Conservation (phyloP, 1,140 invertebrate genomes). For the Pachyrhynchus sulphureomaculatus region DNA sequence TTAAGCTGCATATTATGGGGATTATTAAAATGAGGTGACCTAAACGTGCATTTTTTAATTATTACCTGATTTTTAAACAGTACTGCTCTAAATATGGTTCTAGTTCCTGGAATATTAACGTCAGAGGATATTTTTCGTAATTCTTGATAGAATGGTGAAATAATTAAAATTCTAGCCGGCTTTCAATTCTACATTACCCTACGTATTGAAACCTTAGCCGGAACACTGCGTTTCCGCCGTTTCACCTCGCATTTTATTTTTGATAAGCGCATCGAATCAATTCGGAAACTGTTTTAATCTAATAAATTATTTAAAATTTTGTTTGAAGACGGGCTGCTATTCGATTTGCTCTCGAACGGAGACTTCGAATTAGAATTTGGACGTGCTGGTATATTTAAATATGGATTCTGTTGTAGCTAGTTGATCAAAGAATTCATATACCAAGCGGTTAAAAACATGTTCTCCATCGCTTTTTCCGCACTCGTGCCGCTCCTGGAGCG, state of each 20-base stretch:
- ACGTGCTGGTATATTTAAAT: conserved; percentile 30
- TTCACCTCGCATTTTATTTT: conserved; percentile 44
- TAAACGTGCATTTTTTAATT: too few relatives aligned
- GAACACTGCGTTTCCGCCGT: conserved; percentile 6
- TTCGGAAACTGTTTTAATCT: conserved; percentile 46
- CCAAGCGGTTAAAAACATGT: conserved; percentile 60
- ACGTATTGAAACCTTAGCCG: conserved; percentile 1
- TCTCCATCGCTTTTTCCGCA: too few relatives aligned
- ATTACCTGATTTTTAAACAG: too few relatives aligned
- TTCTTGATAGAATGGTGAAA: too few relatives aligned
- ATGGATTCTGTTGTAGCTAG: conserved; percentile 34
- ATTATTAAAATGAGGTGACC: too few relatives aligned
- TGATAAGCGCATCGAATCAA: conserved; percentile 48
- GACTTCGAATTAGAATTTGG: conserved; percentile 6
- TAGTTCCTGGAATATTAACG: too few relatives aligned
- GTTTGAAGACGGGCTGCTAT: conserved; percentile 40
- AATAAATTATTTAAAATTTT: conserved; percentile 48
- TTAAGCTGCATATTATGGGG: too few relatives aligned
- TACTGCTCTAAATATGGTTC: too few relatives aligned
- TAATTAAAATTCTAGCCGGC: too few relatives aligned
- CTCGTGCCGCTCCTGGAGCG: too few relatives aligned
- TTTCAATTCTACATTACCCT: too few relatives aligned
- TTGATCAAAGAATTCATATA: conserved; percentile 60
- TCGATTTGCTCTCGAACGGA: conserved; percentile 26
- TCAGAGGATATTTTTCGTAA: too few relatives aligned